phyloP scores from a whole-genome alignment of 1,140 invertebrate genomes.

The Triops cancriformis region DNA sequence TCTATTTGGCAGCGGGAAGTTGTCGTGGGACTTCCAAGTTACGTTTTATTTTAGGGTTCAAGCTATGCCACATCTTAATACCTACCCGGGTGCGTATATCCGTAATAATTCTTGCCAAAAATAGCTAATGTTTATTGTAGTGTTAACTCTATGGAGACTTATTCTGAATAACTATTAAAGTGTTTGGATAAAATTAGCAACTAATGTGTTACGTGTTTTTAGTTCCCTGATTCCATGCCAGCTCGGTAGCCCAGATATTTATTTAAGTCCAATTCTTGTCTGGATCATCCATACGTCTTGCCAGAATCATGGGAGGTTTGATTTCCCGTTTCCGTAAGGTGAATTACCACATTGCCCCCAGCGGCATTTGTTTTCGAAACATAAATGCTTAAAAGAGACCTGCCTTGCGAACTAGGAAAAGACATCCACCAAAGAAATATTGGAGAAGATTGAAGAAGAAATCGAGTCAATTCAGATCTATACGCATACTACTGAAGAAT shows the following conservation, averaged over 20 bases:
- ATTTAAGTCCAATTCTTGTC: not conserved
- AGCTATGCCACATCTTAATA: not conserved
- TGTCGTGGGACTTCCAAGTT: not conserved
- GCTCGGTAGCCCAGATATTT: not conserved
- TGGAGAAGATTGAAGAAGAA: slow-evolving; percentile 67
- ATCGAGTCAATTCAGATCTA: slow-evolving; percentile 71
- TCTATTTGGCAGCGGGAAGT: not conserved
- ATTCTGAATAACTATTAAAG: no score
- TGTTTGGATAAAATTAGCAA: not conserved
- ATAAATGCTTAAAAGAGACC: no score
- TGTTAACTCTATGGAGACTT: no score
- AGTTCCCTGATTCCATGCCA: not conserved
- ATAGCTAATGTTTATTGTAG: no score
- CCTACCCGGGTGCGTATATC: not conserved
- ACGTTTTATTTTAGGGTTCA: not conserved
- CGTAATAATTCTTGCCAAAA: not conserved
- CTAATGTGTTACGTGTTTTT: not conserved
- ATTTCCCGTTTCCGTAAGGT: slow-evolving; percentile 1
- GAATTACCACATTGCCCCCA: slow-evolving; percentile 30
- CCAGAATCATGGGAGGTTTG: not conserved
- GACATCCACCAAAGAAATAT: slow-evolving; percentile 56
- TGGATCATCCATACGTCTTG: not conserved
- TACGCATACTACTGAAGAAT: slow-evolving; percentile 63
- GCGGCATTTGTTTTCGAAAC: no score
- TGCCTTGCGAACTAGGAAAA: slow-evolving; percentile 66